phyloP scores from a whole-genome alignment of 2,888 invertebrate genomes.

The Listrodromus nycthemerus region DNA sequence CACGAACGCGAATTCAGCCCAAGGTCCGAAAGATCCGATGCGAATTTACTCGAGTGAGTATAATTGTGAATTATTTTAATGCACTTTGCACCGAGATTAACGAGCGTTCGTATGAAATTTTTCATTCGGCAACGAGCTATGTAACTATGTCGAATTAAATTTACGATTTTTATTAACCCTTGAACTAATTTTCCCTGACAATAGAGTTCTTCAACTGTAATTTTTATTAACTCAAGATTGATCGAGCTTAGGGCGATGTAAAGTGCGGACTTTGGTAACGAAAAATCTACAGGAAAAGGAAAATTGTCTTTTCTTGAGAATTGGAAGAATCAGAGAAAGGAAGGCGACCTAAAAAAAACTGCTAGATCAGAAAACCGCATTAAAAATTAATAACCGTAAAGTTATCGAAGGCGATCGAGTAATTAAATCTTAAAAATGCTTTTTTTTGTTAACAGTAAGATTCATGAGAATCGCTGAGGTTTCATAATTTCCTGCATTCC shows the following conservation, averaged over 20 bases:
- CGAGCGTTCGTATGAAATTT: not conserved
- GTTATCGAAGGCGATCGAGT: too few species aligned
- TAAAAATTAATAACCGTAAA: too few species aligned
- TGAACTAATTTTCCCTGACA: constrained; percentile 29
- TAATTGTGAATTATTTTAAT: constrained; percentile 25
- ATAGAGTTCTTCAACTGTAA: constrained; percentile 2
- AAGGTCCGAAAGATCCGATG: constrained; percentile 69
- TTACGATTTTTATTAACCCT: not conserved
- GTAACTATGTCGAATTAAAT: not conserved
- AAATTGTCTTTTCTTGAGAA: too few species aligned
- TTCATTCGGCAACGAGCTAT: not conserved
- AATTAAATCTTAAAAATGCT: too few species aligned
- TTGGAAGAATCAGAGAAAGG: too few species aligned
- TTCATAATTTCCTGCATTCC: too few species aligned
- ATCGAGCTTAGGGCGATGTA: not conserved
- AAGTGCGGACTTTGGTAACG: not conserved
- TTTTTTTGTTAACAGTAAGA: too few species aligned
- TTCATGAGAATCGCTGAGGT: too few species aligned
- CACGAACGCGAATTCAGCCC: not conserved
- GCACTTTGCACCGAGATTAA: not conserved
- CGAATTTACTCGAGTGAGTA: constrained; percentile 80
- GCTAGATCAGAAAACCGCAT: too few species aligned
- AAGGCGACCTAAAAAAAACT: too few species aligned
- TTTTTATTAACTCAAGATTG: constrained; percentile 28
- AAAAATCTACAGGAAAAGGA: not conserved